Base-by-base conservation (phyloP, 2,113 vertebrate genomes). In the Osmerus eperlanus region DNA sequence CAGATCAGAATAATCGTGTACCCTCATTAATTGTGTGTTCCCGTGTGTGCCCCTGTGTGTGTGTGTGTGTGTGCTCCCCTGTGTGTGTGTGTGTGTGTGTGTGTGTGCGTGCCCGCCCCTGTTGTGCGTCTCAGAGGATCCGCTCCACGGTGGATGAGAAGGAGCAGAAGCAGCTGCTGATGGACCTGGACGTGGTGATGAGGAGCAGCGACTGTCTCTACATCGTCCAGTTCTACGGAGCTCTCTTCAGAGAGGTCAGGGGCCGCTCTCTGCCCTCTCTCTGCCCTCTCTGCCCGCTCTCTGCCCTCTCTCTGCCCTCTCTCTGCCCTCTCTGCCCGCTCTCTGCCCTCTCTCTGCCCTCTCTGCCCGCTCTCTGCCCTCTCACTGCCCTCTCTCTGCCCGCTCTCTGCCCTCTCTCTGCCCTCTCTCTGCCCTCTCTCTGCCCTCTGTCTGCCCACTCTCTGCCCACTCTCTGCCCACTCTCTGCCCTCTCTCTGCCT, bases 151-250 rank as follows among this genome's bases (percentile, higher is more conserved):
- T 96, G 86, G 95, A 96, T 89, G 97, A 99, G 61, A 98, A 97
- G 85, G 97, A 99, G 51, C 97, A 99, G 92, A 99, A 99, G 87
- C 97, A 99, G 90, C 94, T 99, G 88, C 92, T 99, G 85, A 99
- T 99, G 97, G 97, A 98, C 88, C 87, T 99, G 78, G 97, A 99
- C 72, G 97, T 99, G 73, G 97, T 99, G 61, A 94, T 99, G 97
- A 86, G 97, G 77, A 98, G 97, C 88, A 99, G 96, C 81, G 97
- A 99, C 80, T 99, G 97, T 89, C 97, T 96, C 0, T 99, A 97
- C 84, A 98, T 99, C 83, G 97, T 99, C 86, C 96, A 99, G 92
- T 99, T 99, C 85, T 99, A 99, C 74, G 97, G 97, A 7, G 97
- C 97, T 1, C 94, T 98, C 87, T 99, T 99, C 93, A 93, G 97